Percentiles rank a stretch among this genome's conserved stretches.
These are phyloP conservation scores for Trichomycterus rosablanca DNA, from an alignment of 2,113 vertebrate species.

Conservation along the genomic window DNA sequence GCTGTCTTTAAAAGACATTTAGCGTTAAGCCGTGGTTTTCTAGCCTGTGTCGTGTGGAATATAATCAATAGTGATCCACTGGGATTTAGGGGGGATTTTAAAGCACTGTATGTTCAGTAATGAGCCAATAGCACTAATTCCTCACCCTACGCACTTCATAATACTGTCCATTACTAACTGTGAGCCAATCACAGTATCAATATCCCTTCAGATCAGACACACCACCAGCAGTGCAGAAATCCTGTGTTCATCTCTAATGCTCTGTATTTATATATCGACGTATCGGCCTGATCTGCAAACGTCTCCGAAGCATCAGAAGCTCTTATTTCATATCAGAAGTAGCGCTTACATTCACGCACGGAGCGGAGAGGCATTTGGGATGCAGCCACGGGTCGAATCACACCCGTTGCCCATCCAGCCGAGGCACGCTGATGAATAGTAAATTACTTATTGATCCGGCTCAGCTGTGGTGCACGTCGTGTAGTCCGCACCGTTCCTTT, in stretches of 20 bases:
- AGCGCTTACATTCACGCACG: constrained; percentile 1
- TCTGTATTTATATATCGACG: too few relatives aligned
- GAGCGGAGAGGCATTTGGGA: constrained; percentile 1
- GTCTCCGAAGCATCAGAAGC: too few relatives aligned
- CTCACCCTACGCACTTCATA: not conserved
- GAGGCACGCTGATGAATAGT: constrained; percentile 26
- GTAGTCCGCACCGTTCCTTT: constrained; percentile 5
- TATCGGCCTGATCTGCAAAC: too few relatives aligned
- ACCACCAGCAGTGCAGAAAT: not conserved
- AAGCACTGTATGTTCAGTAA: too few relatives aligned
- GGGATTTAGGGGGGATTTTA: too few relatives aligned
- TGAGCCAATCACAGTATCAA: too few relatives aligned
- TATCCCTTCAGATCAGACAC: not conserved
- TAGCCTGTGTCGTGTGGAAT: too few relatives aligned
- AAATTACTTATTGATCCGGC: constrained; percentile 34
- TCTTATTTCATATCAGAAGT: not conserved
- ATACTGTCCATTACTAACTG: too few relatives aligned
- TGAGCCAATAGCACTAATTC: too few relatives aligned
- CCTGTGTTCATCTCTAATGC: constrained; percentile 2
- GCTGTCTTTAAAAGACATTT: too few relatives aligned
- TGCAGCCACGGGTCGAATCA: constrained; percentile 17
- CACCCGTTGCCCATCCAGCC: constrained; percentile 25
- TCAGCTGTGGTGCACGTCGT: constrained; percentile 18
- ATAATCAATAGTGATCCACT: too few relatives aligned
- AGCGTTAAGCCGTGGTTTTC: too few relatives aligned